These are phyloP conservation scores for Pogonophryne albipinna DNA, from an alignment of 2,797 vertebrate genomes.

Conservation along the genomic window DNA sequence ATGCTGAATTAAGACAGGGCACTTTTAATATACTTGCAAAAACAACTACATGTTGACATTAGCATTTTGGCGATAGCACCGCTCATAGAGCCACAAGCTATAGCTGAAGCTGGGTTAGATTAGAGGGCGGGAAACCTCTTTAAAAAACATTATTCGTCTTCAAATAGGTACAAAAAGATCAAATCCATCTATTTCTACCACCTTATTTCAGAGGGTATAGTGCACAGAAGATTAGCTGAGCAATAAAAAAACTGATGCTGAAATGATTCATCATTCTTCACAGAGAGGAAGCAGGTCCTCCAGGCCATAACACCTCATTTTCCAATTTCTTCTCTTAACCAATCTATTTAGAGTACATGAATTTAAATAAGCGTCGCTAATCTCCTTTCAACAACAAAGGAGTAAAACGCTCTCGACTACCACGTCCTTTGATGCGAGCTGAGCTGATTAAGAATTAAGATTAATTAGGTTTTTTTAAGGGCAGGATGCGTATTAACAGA, in stretches of 20 bases:
- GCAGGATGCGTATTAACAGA: constrained; percentile 48
- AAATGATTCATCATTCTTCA: constrained; percentile 42
- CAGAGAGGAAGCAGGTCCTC: constrained; percentile 26
- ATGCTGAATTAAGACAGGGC: background rate
- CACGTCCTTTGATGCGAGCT: constrained; percentile 27
- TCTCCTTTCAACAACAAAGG: constrained; percentile 47
- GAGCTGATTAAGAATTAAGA: constrained; percentile 58
- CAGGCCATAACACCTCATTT: constrained; percentile 39
- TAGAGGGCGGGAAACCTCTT: background rate
- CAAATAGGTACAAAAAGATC: constrained; percentile 13
- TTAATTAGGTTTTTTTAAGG: constrained; percentile 63
- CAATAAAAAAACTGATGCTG: background rate
- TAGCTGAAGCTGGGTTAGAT: background rate
- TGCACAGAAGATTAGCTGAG: constrained; percentile 2
- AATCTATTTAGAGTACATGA: constrained; percentile 37
- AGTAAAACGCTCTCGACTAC: constrained; percentile 18
- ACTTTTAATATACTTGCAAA: background rate
- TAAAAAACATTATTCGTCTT: background rate
- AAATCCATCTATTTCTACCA: constrained; percentile 16
- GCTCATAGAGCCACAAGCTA: background rate
- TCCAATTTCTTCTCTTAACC: constrained; percentile 27
- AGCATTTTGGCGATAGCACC: background rate
- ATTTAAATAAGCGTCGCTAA: constrained; percentile 54
- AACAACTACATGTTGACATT: background rate
- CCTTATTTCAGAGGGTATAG: background rate